These are phyloP conservation scores for Pseudorectes ferrugineus DNA, from an alignment of 2,113 vertebrate genomes.

Conservation along the genomic window DNA sequence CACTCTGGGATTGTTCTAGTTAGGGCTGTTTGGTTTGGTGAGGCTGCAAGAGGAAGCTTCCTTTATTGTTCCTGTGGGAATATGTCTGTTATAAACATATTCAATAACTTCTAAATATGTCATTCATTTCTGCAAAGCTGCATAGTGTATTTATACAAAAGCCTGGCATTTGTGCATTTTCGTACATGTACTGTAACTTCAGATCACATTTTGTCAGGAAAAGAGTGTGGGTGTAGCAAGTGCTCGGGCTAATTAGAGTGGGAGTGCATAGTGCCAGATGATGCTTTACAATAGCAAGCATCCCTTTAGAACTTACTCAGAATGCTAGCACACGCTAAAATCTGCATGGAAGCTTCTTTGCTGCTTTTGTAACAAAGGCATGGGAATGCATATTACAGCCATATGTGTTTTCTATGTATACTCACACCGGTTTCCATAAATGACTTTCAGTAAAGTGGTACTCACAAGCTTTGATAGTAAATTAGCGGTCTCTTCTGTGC, in stretches of 20 bases:
- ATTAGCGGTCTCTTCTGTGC: not conserved
- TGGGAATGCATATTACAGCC: not conserved
- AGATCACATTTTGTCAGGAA: not conserved
- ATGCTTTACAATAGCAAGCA: not conserved
- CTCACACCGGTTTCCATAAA: not conserved
- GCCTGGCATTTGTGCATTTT: not conserved
- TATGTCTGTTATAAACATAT: not conserved
- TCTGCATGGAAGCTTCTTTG: not conserved
- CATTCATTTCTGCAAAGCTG: not conserved
- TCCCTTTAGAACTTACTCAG: not conserved
- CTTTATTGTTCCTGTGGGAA: not conserved
- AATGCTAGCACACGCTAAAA: not conserved
- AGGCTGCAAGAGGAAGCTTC: not conserved
- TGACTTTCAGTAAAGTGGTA: not conserved
- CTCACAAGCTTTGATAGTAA: not conserved
- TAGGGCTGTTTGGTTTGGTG: not conserved
- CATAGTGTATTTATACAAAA: not conserved
- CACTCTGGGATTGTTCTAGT: not conserved
- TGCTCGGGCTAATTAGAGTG: fast-evolving
- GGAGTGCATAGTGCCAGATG: not conserved
- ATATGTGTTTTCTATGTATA: not conserved
- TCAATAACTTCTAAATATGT: not conserved
- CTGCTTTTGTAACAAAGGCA: not conserved
- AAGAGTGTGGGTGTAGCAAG: not conserved
- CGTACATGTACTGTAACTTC: not conserved